Conservation (phyloP, 2,888 invertebrate species). For the Listrodromus nycthemerus region DNA sequence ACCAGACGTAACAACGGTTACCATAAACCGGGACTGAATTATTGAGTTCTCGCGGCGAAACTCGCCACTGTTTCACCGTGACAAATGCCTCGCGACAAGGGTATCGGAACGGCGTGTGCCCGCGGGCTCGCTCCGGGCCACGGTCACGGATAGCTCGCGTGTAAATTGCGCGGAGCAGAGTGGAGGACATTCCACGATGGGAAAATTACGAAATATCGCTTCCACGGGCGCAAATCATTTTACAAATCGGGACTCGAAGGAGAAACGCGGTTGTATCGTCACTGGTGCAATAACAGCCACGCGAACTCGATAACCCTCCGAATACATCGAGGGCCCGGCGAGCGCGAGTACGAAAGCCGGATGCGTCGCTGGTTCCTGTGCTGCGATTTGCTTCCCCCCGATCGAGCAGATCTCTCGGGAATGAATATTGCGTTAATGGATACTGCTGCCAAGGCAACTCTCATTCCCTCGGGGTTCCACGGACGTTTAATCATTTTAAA, state of each 20-base stretch:
- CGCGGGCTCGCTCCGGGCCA: background rate
- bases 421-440: background rate
- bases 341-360: conserved; percentile 73
- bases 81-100: conserved; percentile 17
- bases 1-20: conserved; percentile 2
- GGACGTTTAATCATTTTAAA: background rate
- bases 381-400: conserved; percentile 78
- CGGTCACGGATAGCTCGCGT: conserved; percentile 6
- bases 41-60: conserved; percentile 12
- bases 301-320: conserved; percentile 78
- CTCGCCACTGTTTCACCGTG: conserved; percentile 13
- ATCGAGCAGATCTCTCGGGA: conserved; percentile 17
- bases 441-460: background rate
- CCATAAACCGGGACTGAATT: conserved; percentile 30
- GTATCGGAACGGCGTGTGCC: conserved; percentile 1
- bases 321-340: conserved; percentile 41
- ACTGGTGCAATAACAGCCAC: conserved; percentile 35
- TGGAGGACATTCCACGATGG: background rate
- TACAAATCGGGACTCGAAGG: conserved; percentile 34
- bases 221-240: conserved; percentile 71
- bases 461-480: background rate
- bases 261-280: conserved; percentile 74
- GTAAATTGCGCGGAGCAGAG: background rate
- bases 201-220: conserved; percentile 40
- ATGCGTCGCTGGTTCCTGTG: conserved; percentile 77